Evolutionary conservation across 2,888 invertebrate species (phyloP), one percentile per base, ranked within the genome.

Genomic region (Leucophora obtusa): DNA sequence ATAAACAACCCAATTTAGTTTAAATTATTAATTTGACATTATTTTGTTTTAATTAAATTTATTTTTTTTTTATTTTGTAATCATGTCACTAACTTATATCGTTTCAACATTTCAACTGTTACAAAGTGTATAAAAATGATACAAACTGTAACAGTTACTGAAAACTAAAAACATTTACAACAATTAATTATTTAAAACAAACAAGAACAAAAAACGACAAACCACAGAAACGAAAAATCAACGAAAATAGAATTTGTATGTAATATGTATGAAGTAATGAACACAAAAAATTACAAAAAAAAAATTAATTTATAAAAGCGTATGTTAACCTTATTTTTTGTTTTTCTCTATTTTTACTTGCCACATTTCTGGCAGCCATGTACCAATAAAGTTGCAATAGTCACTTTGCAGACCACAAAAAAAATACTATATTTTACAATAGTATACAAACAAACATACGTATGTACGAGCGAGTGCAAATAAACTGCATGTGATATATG

Each of bases 21-120:
- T 47, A 14, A 47, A 47, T 47, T 47, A 47, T 47, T 47, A n/a
- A 47, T 47, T 47, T 47, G 6, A 5, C n/a, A 14, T 47, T 47
- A 2, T 14, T 11, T 14, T n/a, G n/a, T 47, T 47, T 47, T 47
- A 47, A 38, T 38, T 38, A 28, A 28, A 38, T 38, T 38, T 38
- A 9, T 35, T 35, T n/a, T n/a, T n/a, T n/a, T n/a, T n/a, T n/a
- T n/a, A n/a, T n/a, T 47, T 47, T 47, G 1, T n/a, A 47, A 47
- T 47, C 43, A 47, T 47, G 43, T 47, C 15, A 47, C 43, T n/a
- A 47, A 47, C 14, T 47, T n/a, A 47, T n/a, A 47, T 47, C 43
- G n/a, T 47, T n/a, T 47, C 6, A 43, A 43, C 14, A 35, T 35
- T 35, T 35, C 1, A 11, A 38, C 10, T 38, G 38, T n/a, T 47